These are phyloP conservation scores for Gonocerus acuteangulatus DNA, from an alignment of 2,888 invertebrate genomes.

Conservation along the genomic window DNA sequence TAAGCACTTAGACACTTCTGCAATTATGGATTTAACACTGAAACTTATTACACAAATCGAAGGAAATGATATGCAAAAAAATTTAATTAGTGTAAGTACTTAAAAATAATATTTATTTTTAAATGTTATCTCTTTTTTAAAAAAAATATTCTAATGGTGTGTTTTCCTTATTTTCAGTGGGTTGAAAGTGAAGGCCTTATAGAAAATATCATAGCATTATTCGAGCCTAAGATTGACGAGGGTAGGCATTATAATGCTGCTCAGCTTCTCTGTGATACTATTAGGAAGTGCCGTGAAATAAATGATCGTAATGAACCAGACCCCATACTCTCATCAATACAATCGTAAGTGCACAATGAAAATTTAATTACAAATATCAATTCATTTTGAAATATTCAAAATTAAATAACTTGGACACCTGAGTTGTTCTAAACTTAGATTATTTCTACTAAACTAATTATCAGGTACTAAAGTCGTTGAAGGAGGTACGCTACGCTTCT, in stretches of 20 bases:
- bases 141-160: background rate
- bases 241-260: slow-evolving; percentile 80
- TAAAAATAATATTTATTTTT: background rate
- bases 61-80: slow-evolving; percentile 61
- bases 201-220: slow-evolving; percentile 62
- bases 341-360: slow-evolving; percentile 59
- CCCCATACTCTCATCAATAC: slow-evolving; percentile 63
- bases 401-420: too few relatives aligned
- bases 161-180: slow-evolving; percentile 58
- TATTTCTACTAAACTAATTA: too few relatives aligned
- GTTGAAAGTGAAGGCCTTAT: slow-evolving; percentile 79
- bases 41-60: slow-evolving; percentile 78
- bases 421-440: background rate
- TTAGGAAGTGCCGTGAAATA: slow-evolving; percentile 55
- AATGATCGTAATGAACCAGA: slow-evolving; percentile 57
- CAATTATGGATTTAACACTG: slow-evolving; percentile 85
- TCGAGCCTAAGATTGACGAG: slow-evolving; percentile 58
- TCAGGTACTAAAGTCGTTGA: too few relatives aligned
- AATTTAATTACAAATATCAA: too few relatives aligned
- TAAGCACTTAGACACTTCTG: slow-evolving; percentile 86
- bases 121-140: slow-evolving; percentile 20
- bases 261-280: slow-evolving; percentile 79
- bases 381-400: background rate
- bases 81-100: slow-evolving; percentile 59
- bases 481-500: too few relatives aligned